Base-by-base conservation (phyloP, 2,888 invertebrate species). In the Scrobipalpa atriplicella region DNA sequence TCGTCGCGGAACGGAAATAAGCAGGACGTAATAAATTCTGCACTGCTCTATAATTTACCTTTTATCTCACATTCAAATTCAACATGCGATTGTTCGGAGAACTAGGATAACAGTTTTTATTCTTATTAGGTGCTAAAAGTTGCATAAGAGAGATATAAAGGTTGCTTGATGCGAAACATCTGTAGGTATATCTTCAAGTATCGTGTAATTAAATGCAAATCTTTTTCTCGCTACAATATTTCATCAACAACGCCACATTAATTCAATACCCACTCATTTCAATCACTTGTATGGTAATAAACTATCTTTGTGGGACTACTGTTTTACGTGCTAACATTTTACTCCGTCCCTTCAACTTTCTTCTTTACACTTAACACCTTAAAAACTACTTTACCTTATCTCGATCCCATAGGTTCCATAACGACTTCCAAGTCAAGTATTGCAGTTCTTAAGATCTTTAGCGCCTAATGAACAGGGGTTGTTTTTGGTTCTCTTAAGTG, bases 251-350 rank as follows among this genome's bases (percentile, higher is more conserved):
- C 29, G 58, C n/a, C 58, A 38, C 38, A 58, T 58, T 58, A 58
- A 58, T 58, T 58, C 36, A 36, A 38, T n/a, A 58, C 7, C 13
- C 58, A 7, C 58, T 74, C 76, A 78, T 79, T 82, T 80, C 77
- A 83, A 82, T 83, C 79, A 79, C 76, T 78, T 76, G 71, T 75
- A 70, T 72, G 69, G 75, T 73, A 79, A 80, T 83, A 81, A 82
- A 77, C 74, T 73, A 75, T 79, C 69, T 71, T 73, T 72, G 71
- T 73, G 3, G 36, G 51, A 75, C 78, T 73, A 75, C 77, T 71
- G 75, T 78, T 77, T 75, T 72, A 72, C 73, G n/a, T 60, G 41
- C 58, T 72, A 67, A 62, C 61, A 67, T 66, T 1, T 66, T 64
- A 13, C 19, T 36, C 38, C 36, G 65, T 43, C 56, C 68, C n/a